Evolutionary conservation across 2,797 vertebrate genomes (phyloP).

Genomic region (Perdix hodgsoniae): DNA sequence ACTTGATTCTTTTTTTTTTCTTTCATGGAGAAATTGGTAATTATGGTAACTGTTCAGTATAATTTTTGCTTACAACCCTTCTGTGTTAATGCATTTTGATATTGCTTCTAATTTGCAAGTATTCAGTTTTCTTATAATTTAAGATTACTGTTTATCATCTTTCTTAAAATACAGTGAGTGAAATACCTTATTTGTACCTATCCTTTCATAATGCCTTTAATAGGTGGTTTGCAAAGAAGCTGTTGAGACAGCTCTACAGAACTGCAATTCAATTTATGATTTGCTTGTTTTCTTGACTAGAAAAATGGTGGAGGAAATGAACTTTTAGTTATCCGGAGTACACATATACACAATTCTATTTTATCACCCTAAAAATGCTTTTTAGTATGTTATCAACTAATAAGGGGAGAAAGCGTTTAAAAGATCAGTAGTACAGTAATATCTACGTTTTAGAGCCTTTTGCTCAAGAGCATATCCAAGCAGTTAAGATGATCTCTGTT

Average conservation of each 20-base stretch:
- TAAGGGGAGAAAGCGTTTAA: not conserved
- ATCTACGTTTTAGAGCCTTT: not conserved
- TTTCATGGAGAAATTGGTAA: not conserved
- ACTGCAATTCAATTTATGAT: not conserved
- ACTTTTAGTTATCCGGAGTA: not conserved
- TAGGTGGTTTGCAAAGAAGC: not conserved
- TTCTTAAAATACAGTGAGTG: not conserved
- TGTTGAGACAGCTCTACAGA: not conserved
- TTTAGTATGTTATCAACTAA: not conserved
- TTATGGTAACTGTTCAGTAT: not conserved
- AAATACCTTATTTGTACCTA: not conserved
- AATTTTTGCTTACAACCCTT: not conserved
- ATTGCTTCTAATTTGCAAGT: not conserved
- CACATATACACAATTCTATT: not conserved
- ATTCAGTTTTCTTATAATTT: not conserved
- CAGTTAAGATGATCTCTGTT: not conserved
- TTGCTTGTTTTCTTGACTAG: not conserved
- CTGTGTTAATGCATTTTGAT: not conserved
- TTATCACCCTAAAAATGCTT: not conserved
- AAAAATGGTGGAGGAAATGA: not conserved
- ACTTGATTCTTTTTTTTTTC: not conserved
- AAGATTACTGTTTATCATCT: not conserved
- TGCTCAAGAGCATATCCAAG: not conserved
- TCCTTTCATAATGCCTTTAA: not conserved
- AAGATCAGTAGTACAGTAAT: not conserved